Conservation (phyloP, 2,797 vertebrate genomes). For the Spinibarbus caldwelli region DNA sequence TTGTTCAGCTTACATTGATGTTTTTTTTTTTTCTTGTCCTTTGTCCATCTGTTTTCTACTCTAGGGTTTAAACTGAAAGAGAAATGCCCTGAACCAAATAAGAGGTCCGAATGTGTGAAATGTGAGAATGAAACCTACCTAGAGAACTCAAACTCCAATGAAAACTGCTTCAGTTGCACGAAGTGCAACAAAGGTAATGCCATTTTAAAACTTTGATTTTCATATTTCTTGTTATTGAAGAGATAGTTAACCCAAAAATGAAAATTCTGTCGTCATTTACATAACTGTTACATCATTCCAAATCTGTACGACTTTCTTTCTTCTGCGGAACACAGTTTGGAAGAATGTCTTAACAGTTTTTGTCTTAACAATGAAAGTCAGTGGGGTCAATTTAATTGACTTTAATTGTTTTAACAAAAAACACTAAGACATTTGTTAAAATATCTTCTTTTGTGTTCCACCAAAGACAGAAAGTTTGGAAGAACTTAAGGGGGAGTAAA, state of each 20-base stretch:
- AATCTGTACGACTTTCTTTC: not conserved
- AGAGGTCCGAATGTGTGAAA: constrained; percentile 52
- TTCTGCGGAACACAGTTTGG: not conserved
- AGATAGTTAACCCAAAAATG: not conserved
- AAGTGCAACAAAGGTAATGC: constrained; percentile 61
- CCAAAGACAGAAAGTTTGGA: no score
- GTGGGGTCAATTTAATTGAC: not conserved
- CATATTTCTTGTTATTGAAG: not conserved
- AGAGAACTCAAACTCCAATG: constrained; percentile 41
- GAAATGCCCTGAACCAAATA: constrained; percentile 3
- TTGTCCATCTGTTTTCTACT: not conserved
- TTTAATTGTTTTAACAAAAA: not conserved
- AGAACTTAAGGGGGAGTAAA: no score
- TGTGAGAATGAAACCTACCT: constrained; percentile 56
- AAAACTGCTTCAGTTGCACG: constrained; percentile 55
- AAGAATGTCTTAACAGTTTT: not conserved
- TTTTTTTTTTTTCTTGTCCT: not conserved
- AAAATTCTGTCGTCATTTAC: not conserved
- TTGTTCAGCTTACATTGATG: not conserved
- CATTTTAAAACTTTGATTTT: not conserved
- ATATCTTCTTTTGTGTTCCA: not conserved
- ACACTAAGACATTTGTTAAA: rapidly evolving
- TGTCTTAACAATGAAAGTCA: not conserved
- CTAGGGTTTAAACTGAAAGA: constrained; percentile 69
- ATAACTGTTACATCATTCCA: not conserved